phyloP scores from a whole-genome alignment of 1,140 invertebrate species.

The Melanaphis sacchari region DNA sequence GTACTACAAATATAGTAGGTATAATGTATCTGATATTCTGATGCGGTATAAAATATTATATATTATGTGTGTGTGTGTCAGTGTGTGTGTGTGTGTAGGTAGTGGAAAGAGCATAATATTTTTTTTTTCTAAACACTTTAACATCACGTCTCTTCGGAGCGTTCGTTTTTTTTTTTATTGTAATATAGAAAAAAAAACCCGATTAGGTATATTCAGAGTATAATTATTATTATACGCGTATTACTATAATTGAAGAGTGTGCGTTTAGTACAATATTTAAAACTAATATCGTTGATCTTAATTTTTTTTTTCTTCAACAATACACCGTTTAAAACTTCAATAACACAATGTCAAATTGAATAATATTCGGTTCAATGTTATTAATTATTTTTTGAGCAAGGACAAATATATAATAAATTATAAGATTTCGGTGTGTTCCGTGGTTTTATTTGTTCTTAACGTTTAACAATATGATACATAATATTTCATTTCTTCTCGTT shows the following conservation, averaged over 20 bases:
- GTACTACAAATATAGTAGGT: neutral
- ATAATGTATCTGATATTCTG: neutral
- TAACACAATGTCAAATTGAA: neutral
- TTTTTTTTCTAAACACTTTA: constrained; percentile 6
- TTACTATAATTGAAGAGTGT: neutral
- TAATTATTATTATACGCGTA: constrained; percentile 14
- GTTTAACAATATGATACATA: too few species aligned
- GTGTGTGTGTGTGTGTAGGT: neutral
- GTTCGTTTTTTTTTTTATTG: neutral
- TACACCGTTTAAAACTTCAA: neutral
- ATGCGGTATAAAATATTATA: neutral
- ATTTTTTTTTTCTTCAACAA: neutral
- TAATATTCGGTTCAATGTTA: neutral
- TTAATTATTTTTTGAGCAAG: neutral
- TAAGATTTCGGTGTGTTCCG: too few species aligned
- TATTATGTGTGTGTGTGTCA: neutral
- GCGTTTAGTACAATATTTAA: neutral
- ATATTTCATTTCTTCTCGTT: too few species aligned
- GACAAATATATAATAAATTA: too few species aligned
- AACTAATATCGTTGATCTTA: neutral
- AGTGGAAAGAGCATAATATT: neutral
- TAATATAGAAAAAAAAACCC: neutral
- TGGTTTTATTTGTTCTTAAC: too few species aligned
- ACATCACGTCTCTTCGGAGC: constrained; percentile 22
- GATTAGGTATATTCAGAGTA: neutral